Evolutionary conservation across 1,140 invertebrate genomes (phyloP).

Genomic region (Pachyrhynchus sulphureomaculatus): DNA sequence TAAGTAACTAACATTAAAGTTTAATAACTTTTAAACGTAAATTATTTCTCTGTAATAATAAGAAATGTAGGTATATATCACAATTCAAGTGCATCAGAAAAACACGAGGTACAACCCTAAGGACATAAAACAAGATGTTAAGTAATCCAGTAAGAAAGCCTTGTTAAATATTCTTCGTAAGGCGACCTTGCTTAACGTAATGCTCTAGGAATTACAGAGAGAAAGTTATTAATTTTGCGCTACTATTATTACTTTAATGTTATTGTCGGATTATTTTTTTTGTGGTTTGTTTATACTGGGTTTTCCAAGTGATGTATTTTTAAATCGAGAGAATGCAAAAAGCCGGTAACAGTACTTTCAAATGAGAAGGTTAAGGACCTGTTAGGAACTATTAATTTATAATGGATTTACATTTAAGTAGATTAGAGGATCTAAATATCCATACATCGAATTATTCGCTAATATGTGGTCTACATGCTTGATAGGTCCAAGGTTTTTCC

Average conservation of each 20-base stretch:
- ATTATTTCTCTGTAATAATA: too few species aligned
- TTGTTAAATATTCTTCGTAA: constrained; percentile 10
- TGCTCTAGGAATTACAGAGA: constrained; percentile 17
- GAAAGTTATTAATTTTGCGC: constrained; percentile 23
- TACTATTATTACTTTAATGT: constrained; percentile 4
- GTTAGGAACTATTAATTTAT: not conserved
- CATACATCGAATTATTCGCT: too few species aligned
- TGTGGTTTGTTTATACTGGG: not conserved
- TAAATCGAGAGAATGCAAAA: not conserved
- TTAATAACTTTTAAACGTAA: too few species aligned
- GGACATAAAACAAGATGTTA: not conserved
- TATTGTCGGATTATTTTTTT: not conserved
- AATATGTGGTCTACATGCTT: too few species aligned
- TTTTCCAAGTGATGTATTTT: not conserved
- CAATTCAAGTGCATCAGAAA: too few species aligned
- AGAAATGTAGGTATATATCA: too few species aligned
- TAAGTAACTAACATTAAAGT: too few species aligned
- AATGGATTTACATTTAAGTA: not conserved
- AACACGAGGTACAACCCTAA: too few species aligned
- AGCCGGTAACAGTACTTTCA: not conserved
- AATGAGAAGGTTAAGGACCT: not conserved
- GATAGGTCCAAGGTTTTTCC: too few species aligned
- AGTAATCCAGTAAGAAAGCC: constrained; percentile 11
- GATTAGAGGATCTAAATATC: too few species aligned
- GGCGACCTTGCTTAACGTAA: constrained; percentile 29